Conservation (phyloP, 2,888 invertebrate species). For the Melanostoma scalare region DNA sequence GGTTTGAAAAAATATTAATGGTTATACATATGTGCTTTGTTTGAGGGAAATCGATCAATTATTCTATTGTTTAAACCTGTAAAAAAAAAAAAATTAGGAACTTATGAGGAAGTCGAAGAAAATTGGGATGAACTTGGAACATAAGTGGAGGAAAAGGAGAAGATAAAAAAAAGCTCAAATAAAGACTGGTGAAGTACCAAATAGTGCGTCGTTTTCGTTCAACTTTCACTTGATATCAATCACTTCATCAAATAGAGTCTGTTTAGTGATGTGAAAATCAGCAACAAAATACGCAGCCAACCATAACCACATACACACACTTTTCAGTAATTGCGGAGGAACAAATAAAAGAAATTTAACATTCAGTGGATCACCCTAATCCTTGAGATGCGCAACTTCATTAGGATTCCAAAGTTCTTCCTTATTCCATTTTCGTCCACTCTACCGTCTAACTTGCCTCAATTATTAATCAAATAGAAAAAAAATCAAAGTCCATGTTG, state of each 20-base stretch:
- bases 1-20: too few species aligned
- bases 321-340: constrained; percentile 31
- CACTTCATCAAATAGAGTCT: constrained; percentile 17
- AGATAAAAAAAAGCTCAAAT: too few species aligned
- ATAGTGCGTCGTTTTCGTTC: not conserved
- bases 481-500: constrained; percentile 32
- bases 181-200: too few species aligned
- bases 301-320: constrained; percentile 38
- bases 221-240: too few species aligned
- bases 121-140: too few species aligned
- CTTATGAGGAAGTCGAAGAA: too few species aligned
- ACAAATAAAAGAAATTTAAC: constrained; percentile 54
- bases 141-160: too few species aligned
- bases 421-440: constrained; percentile 33
- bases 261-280: constrained; percentile 22
- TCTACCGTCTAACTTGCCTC: constrained; percentile 69
- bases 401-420: constrained; percentile 57
- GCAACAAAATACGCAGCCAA: constrained; percentile 36
- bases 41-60: too few species aligned
- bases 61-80: too few species aligned
- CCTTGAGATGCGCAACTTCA: constrained; percentile 52
- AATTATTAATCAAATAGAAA: constrained; percentile 52
- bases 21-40: too few species aligned
- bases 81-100: too few species aligned
- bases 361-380: constrained; percentile 46